Evolutionary conservation across 2,113 vertebrate species (phyloP), one percentile per base, ranked within the genome.

Genomic region (Hippocampus zosterae): DNA sequence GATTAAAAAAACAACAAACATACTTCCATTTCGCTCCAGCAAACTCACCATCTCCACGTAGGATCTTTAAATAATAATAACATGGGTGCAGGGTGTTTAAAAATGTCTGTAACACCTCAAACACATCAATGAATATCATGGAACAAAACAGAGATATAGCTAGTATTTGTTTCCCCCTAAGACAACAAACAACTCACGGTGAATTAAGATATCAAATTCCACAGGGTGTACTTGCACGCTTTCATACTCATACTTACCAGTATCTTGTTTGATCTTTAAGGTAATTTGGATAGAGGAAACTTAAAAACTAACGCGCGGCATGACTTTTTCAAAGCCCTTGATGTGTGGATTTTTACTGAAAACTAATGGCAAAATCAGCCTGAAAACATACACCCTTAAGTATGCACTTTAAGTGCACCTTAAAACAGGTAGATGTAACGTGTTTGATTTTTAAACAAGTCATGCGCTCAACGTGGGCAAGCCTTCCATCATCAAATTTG

Each of bases 1-100:
- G 69, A 74, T 78, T 6, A 37, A 37, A 77, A 78, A 76, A 78
- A n/a, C n/a, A n/a, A n/a, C n/a, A n/a, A 42, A 65, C 23, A 71
- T 78, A 62, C 62, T 78, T 83, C 40, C 11, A 71, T 79, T 78
- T 76, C 63, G 65, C 63, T 42, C 11, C 37, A 48, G 61, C 56
- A 70, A 40, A 27, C 63, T 65, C 48, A 65, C 12, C 33, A 41
- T 55, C 16, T 70, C 75, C 18, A 41, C 42, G 64, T 40, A 48
- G 15, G 57, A 40, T 40, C 60, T 48, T 48, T 27, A 70, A 69
- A 78, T n/a, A 67, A 57, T 7, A 19, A 42, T 2, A 65, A 59
- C 41, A 63, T 48, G 25, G 11, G 15, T 67, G 50, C 60, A 53
- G 53, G 13, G 42, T 10, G 55, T 19, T 53, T 41, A 18, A 64